Evolutionary conservation across 1,140 invertebrate species (phyloP).

Genomic region (Procambarus virginalis): DNA sequence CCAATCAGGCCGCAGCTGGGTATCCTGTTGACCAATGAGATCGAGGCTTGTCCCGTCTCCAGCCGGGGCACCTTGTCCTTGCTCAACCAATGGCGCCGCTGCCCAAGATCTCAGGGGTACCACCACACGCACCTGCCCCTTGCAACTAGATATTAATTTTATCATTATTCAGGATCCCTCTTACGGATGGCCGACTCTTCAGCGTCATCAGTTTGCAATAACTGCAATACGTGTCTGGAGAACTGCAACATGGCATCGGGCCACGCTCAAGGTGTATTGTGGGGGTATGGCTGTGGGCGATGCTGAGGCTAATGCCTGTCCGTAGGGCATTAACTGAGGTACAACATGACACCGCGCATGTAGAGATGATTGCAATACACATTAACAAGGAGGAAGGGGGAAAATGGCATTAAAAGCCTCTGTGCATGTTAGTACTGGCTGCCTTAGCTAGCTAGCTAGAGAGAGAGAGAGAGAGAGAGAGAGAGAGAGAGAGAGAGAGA

Average conservation of each 20-base stretch:
- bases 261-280: no score
- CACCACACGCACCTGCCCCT: not conserved
- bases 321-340: no score
- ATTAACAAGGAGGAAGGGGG: no score
- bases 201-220: not conserved
- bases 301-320: no score
- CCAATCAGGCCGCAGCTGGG: not conserved
- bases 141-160: not conserved
- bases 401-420: no score
- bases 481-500: no score
- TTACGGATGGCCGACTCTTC: not conserved
- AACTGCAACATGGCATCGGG: not conserved
- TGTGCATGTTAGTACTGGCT: no score
- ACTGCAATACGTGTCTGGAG: not conserved
- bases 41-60: not conserved
- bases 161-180: not conserved
- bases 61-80: constrained; percentile 2
- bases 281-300: no score
- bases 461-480: no score
- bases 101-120: not conserved
- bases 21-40: not conserved
- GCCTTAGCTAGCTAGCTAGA: no score
- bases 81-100: not conserved
- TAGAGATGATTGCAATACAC: no score
- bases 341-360: no score